Evolutionary conservation across 1,140 invertebrate genomes (phyloP).

Genomic region (Hylyphantes graminicola): DNA sequence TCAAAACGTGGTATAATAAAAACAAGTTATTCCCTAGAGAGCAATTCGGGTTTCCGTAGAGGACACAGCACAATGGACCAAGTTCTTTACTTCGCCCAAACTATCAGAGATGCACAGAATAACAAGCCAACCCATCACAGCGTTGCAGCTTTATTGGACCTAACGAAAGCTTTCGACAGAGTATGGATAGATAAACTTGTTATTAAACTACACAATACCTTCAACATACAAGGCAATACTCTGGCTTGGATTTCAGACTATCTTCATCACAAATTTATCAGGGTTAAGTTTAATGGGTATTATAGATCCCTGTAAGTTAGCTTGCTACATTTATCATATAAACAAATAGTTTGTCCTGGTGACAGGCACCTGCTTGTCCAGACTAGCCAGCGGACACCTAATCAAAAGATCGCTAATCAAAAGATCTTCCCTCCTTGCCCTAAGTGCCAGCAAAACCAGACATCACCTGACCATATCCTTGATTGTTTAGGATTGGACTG

Average conservation of each 20-base stretch:
- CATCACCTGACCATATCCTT: too few relatives aligned
- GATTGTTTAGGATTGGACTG: too few relatives aligned
- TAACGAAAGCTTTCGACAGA: constrained; percentile 32
- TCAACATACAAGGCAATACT: constrained; percentile 5
- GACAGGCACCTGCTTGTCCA: too few relatives aligned
- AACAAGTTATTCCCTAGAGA: constrained; percentile 18
- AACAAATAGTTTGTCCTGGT: too few relatives aligned
- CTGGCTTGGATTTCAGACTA: constrained; percentile 4
- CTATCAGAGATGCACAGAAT: constrained; percentile 20
- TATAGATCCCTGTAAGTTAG: too few relatives aligned
- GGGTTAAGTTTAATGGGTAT: constrained; percentile 11
- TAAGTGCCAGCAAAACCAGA: too few relatives aligned
- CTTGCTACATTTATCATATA: too few relatives aligned
- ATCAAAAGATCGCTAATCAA: too few relatives aligned
- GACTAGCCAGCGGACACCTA: too few relatives aligned
- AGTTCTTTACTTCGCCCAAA: constrained; percentile 36
- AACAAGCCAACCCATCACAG: constrained; percentile 11
- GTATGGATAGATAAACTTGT: background rate
- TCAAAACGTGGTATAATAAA: too few relatives aligned
- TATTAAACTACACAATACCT: constrained; percentile 20
- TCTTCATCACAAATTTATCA: constrained; percentile 1
- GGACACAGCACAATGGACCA: constrained; percentile 6
- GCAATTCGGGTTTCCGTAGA: constrained; percentile 19
- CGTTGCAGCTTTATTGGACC: constrained; percentile 8
- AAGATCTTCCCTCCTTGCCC: too few relatives aligned